Percentiles rank a stretch among this genome's conserved stretches.
Evolutionary conservation across 2,113 vertebrate species (phyloP).

Genomic region (Corynorhinus townsendii): DNA sequence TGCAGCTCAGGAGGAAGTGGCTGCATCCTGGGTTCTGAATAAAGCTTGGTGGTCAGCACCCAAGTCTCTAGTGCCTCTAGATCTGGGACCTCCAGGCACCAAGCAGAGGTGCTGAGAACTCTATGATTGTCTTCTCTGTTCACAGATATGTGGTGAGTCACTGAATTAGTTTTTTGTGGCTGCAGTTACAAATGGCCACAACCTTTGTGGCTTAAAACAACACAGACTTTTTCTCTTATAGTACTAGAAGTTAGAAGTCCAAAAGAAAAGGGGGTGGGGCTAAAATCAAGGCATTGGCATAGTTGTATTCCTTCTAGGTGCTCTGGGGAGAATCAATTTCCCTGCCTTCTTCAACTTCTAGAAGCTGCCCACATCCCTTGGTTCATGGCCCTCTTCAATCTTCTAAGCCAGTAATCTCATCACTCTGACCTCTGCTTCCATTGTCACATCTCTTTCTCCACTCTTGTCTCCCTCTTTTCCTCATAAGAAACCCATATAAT

Average conservation of each 20-base stretch:
- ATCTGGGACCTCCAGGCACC: slow-evolving; percentile 87
- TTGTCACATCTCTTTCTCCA: not conserved
- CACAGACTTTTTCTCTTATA: not conserved
- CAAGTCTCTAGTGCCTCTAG: slow-evolving; percentile 84
- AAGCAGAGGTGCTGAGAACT: slow-evolving; percentile 84
- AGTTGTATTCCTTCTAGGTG: not conserved
- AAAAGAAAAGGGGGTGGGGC: not conserved
- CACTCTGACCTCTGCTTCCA: not conserved
- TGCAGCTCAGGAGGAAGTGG: slow-evolving; percentile 84
- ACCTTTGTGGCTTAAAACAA: not conserved
- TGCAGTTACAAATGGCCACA: not conserved
- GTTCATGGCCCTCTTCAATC: not conserved
- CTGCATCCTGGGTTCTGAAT: slow-evolving; percentile 82
- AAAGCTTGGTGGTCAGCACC: slow-evolving; percentile 84
- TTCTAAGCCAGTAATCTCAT: not conserved
- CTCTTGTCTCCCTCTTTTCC: not conserved
- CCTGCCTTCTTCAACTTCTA: not conserved
- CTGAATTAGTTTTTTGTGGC: not conserved
- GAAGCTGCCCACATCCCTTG: not conserved
- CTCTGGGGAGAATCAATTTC: not conserved
- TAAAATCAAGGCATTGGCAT: not conserved
- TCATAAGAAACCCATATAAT: not conserved
- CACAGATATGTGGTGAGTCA: slow-evolving; percentile 78
- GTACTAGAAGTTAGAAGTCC: not conserved
- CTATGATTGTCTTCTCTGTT: slow-evolving; percentile 87